Evolutionary conservation across 64 coral and sea anemone genomes (phyloP), one percentile per base, ranked within the genome.

Genomic region (Trachythela sp.): DNA sequence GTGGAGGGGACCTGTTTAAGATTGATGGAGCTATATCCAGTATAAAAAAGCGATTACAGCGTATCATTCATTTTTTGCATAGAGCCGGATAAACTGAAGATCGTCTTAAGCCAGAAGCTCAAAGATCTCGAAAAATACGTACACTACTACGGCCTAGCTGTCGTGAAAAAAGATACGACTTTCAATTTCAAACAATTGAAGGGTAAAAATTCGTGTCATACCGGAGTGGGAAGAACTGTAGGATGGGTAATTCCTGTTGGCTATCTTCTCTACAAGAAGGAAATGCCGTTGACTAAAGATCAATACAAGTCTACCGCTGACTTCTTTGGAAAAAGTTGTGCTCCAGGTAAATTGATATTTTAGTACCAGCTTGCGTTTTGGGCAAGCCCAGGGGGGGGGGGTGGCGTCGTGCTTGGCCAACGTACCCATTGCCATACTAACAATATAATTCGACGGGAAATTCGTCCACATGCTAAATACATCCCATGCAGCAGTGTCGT

Each of bases 231-330:
- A 15, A 30, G 38, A 37, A 80, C 75, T 3, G 75, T 39, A 15
- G 75, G 75, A 80, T 80, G 75, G 75, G 31, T 29, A 17, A 80
- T 80, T 80, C 75, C 75, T 36, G 31, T 80, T 4, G 75, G 75
- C 10, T 80, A 80, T 80, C 37, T 80, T 80, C 75, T 80, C 8
- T 13, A 18, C 37, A 22, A 30, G 75, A 80, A 80, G 33, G 18
- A 37, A 37, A 80, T 80, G 75, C 2, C 2, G 2, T 39, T 37
- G 27, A 80, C 13, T 17, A 35, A 80, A 80, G 33, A 80, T 80
- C 33, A 35, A 9, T 80, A 35, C 15, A 39, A 80, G 20, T 80
- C 75, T 1, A 29, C 1, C 32, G 26, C 75, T 80, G 37, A 80
- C 13, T 80, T 80, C 75, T 80, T 80, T 38, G 34, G 20, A 34